Evolutionary conservation across 2,888 invertebrate species (phyloP).

Genomic region (Ditula angustiorana): DNA sequence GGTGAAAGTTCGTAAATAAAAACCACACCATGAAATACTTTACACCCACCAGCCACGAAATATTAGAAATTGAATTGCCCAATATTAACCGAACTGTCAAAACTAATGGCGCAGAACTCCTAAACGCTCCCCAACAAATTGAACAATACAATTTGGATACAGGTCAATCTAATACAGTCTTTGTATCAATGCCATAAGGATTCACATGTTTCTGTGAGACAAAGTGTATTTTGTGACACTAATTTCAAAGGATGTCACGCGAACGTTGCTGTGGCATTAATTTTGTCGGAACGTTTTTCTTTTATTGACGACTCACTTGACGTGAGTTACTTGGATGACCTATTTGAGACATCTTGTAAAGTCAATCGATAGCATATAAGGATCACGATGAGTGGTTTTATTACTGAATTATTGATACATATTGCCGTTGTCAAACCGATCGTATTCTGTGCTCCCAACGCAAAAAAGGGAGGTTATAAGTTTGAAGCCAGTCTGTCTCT

Average conservation of each 20-base stretch:
- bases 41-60: constrained; percentile 13
- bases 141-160: constrained; percentile 25
- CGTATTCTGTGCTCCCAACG: too few species aligned
- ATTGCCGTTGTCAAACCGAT: too few species aligned
- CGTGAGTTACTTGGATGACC: neutral
- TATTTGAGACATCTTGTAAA: constrained; percentile 5
- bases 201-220: neutral
- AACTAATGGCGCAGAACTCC: constrained; percentile 20
- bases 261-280: constrained; percentile 9
- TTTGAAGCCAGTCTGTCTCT: too few species aligned
- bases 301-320: constrained; percentile 6
- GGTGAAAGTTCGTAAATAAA: constrained; percentile 10
- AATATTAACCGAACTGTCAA: constrained; percentile 30
- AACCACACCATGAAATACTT: constrained; percentile 2
- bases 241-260: constrained; percentile 21
- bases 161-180: constrained; percentile 18
- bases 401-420: neutral
- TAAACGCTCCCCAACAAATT: constrained; percentile 22
- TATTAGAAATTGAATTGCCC: constrained; percentile 29
- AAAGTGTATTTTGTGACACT: constrained; percentile 8
- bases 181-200: constrained; percentile 8
- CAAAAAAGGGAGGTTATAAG: too few species aligned
- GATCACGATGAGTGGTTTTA: neutral
- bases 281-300: constrained; percentile 1
- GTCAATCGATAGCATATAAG: neutral